Conservation (phyloP, 2,888 invertebrate species). For the Neoascia interrupta region DNA sequence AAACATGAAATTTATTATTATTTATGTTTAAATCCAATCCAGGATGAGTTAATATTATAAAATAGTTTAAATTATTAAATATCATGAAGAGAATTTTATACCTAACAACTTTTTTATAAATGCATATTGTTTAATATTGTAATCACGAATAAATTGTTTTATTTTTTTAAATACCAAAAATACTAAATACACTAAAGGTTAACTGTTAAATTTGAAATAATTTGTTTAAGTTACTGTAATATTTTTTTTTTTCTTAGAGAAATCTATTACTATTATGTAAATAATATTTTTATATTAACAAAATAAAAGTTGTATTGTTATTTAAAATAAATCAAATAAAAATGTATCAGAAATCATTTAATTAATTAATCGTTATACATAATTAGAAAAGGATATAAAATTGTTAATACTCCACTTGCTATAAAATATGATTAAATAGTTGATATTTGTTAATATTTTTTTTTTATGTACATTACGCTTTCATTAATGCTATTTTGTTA, state of each 20-base stretch:
- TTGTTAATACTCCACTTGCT: slow-evolving; percentile 34
- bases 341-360: neutral
- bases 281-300: slow-evolving; percentile 37
- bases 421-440: slow-evolving; percentile 1
- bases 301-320: neutral
- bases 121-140: neutral
- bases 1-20: neutral
- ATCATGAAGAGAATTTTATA: neutral
- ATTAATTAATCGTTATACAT: slow-evolving; percentile 29
- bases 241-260: slow-evolving; percentile 25
- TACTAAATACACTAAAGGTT: slow-evolving; percentile 24
- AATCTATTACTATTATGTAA: slow-evolving; percentile 35
- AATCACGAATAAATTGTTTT: neutral
- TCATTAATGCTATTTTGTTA: too few relatives aligned
- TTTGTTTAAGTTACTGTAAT: slow-evolving; percentile 23
- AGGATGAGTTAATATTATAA: neutral
- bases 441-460: slow-evolving; percentile 32
- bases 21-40: neutral
- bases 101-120: neutral
- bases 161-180: slow-evolving; percentile 42
- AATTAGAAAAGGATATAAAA: slow-evolving; percentile 1
- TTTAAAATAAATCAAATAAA: neutral
- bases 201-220: neutral
- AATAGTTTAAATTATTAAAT: neutral
- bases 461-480: neutral